A percentile compares a stretch with the other conserved stretches of the same genome.
These are phyloP conservation scores for Zenarchopterus dispar DNA, from an alignment of 2,797 vertebrate genomes.

Conservation along the genomic window DNA sequence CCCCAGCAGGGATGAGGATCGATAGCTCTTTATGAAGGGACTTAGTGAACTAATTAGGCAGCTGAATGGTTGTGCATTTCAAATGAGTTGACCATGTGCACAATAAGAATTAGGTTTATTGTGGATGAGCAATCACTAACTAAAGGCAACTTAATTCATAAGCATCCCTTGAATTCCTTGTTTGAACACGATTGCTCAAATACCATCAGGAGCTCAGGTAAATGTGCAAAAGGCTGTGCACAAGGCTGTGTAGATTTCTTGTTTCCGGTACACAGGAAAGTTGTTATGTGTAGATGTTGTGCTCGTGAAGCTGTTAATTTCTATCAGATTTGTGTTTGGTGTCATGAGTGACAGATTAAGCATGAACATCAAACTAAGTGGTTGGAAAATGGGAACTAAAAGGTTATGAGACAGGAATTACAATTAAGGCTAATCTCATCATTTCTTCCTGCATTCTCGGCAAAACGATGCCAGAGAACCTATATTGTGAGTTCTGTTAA, in stretches of 20 bases:
- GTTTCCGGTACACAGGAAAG: constrained; percentile 8
- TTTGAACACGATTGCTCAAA: not conserved
- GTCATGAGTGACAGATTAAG: constrained; percentile 53
- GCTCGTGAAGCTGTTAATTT: constrained; percentile 46
- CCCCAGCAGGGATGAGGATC: constrained; percentile 64
- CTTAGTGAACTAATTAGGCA: constrained; percentile 72
- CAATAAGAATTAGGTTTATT: constrained; percentile 54
- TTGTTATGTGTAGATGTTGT: constrained; percentile 44
- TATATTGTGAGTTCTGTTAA: constrained; percentile 41
- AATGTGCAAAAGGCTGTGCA: constrained; percentile 35
- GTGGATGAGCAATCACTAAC: constrained; percentile 33
- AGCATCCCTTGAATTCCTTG: constrained; percentile 16
- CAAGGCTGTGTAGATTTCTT: constrained; percentile 5
- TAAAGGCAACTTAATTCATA: constrained; percentile 48
- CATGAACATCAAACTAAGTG: constrained; percentile 61
- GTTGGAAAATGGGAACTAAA: constrained; percentile 57
- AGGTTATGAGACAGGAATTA: constrained; percentile 65
- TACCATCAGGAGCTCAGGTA: constrained; percentile 43
- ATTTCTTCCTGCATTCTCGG: constrained; percentile 54
- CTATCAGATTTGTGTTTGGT: constrained; percentile 47
- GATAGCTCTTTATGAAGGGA: constrained; percentile 74
- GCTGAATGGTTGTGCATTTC: constrained; percentile 56
- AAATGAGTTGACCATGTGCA: constrained; percentile 52
- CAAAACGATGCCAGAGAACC: constrained; percentile 43
- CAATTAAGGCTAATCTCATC: constrained; percentile 62